Conservation (phyloP, 2,888 invertebrate species). For the Steinernema hermaphroditum region DNA sequence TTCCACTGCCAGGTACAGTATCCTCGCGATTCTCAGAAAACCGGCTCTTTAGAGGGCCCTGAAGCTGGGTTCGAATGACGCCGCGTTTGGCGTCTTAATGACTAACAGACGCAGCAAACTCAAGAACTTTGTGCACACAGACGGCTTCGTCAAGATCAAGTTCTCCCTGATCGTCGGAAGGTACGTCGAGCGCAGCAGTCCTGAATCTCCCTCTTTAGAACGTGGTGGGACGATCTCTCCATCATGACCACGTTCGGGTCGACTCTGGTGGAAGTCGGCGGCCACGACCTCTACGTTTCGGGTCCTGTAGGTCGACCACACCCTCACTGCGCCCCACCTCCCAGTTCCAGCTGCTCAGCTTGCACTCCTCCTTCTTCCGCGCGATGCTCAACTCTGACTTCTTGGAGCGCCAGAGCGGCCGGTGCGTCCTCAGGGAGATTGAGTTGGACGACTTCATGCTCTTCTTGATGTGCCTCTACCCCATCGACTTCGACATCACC, state of each 20-base stretch:
- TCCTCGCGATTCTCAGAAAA: background rate
- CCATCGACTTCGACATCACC: background rate
- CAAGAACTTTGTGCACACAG: background rate
- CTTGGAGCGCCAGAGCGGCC: constrained; percentile 13
- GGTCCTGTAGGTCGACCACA: background rate
- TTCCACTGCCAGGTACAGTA: background rate
- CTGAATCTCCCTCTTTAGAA: background rate
- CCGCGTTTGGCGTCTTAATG: background rate
- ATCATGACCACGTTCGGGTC: background rate
- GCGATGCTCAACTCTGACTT: constrained; percentile 7
- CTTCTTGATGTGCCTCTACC: background rate
- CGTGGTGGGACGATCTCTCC: background rate
- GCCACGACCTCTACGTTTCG: background rate
- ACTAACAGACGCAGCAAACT: background rate
- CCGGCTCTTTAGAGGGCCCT: background rate
- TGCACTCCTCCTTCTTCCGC: constrained; percentile 12
- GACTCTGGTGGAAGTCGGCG: background rate
- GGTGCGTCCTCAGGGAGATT: background rate
- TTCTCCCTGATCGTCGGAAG: background rate
- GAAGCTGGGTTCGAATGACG: background rate
- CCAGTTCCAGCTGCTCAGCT: background rate
- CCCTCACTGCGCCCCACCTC: no score
- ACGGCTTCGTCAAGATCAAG: background rate
- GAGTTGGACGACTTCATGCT: background rate
- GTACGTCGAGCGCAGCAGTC: background rate